Evolutionary conservation across 2,888 invertebrate species (phyloP), one percentile per base, ranked within the genome.

Genomic region (Nemotelus nigrinus): DNA sequence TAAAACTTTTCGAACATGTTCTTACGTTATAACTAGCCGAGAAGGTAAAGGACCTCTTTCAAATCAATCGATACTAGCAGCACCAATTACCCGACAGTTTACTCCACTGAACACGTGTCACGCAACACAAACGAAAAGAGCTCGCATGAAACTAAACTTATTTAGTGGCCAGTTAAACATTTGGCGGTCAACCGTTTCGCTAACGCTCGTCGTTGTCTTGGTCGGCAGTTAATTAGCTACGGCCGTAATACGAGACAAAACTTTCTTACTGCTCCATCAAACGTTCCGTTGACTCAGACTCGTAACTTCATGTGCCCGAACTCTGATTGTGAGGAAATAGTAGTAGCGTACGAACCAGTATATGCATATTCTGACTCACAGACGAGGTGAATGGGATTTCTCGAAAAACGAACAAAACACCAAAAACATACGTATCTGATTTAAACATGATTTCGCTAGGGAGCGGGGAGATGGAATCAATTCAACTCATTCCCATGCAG

Each of bases 41-140:
- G n/a, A 67, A 48, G 5, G 70, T 70, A 43, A 70, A 70, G 70
- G 70, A 70, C 70, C 70, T 70, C 43, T 43, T 53, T 10, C n/a
- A 63, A 48, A 25, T 2, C 55, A 70, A 70, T 70, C 70, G 70
- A 70, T 70, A 43, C n/a, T 10, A 63, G 5, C 43, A 10, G 6
- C 3, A 63, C 6, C 43, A 4, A 63, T 41, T 63, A 63, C 41
- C 7, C 41, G 63, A 41, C 39, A 43, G 63, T 63, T 25, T 25
- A 50, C 50, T 50, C 6, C 53, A 70, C 55, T 63, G 43, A n/a
- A 70, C 70, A 55, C 70, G 53, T 48, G 55, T 70, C 70, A 70
- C 70, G 70, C 70, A 70, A 70, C 53, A 45, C 41, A 8, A 65
- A 4, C n/a, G 0, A 45, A 44, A n/a, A 45, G 47, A 65, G 25